Conservation (phyloP, 2,113 vertebrate genomes). For the mouse (Mus musculus) region GRCm39 chr16:62911501-62912000, state of each 20-base stretch:
- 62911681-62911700: not conserved
- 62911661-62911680: not conserved
- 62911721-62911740: slow-evolving; percentile 13
- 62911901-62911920: slow-evolving; percentile 12
- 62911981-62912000: slow-evolving; percentile 53
- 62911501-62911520: not conserved
- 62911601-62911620: not conserved
- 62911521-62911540: not conserved
- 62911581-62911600: not conserved
- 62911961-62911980: slow-evolving; percentile 71
- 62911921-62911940: slow-evolving; percentile 73
- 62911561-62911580: not conserved
- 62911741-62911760: not conserved
- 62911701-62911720: slow-evolving; percentile 1
- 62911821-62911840: slow-evolving; percentile 38
- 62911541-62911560: not conserved
- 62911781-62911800: slow-evolving; percentile 20
- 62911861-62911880: slow-evolving; percentile 65
- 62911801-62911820: slow-evolving; percentile 53
- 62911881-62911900: not conserved
- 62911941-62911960: slow-evolving; percentile 83
- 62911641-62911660: not conserved
- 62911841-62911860: slow-evolving; percentile 38
- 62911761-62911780: slow-evolving; percentile 19
- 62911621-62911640: not conserved